Evolutionary conservation across 2,888 invertebrate species (phyloP).

Genomic region (Lepidocyrtinus sp.): DNA sequence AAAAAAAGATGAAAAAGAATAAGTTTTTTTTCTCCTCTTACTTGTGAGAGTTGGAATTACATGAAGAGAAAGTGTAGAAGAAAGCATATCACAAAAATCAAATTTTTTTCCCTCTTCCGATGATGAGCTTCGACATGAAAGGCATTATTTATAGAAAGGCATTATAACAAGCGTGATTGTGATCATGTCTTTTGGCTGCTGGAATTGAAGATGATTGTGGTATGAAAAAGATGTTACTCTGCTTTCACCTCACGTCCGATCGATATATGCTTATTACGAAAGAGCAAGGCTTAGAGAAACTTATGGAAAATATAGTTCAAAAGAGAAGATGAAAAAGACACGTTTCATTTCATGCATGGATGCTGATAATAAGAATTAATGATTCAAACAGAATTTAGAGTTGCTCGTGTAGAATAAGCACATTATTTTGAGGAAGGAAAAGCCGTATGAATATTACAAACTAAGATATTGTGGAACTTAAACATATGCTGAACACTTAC

Average conservation of each 20-base stretch:
- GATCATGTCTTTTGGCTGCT: not conserved
- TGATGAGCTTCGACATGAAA: not conserved
- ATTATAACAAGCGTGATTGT: not conserved
- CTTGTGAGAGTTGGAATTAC: conserved; percentile 53
- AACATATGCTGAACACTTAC: too few species aligned
- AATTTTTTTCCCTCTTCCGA: not conserved
- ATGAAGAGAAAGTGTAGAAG: not conserved
- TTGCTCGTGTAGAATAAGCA: not conserved
- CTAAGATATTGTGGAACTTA: too few species aligned
- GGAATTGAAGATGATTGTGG: not conserved
- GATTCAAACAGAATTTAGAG: not conserved
- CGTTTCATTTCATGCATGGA: conserved; percentile 42
- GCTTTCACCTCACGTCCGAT: conserved; percentile 48
- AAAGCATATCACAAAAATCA: not conserved
- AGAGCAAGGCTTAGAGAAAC: not conserved
- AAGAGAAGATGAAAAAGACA: conserved; percentile 26
- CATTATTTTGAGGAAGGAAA: not conserved
- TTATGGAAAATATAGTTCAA: conserved; percentile 1
- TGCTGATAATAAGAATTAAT: conserved; percentile 23
- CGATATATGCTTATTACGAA: conserved; percentile 39
- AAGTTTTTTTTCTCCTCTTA: conserved; percentile 8
- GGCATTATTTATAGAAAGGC: not conserved
- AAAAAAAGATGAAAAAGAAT: conserved; percentile 15
- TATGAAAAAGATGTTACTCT: conserved; percentile 8
- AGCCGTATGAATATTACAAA: too few species aligned